Conservation (phyloP, 1,140 invertebrate species). For the Danaus plexippus region DNA sequence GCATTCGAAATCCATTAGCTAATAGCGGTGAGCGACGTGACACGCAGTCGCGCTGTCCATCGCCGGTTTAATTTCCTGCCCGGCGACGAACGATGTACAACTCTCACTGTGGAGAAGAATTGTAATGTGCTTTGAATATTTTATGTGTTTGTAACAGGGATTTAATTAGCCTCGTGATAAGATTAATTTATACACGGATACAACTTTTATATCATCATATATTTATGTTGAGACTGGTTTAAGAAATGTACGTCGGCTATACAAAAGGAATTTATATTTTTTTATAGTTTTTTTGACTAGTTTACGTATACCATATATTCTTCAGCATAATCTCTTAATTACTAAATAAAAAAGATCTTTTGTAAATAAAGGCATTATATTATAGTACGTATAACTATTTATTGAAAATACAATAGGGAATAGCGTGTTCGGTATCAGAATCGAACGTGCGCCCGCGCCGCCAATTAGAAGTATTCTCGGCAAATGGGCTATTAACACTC, state of each 20-base stretch:
- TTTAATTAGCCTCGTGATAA: no score
- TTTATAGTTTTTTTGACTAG: no score
- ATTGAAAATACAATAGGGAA: neutral
- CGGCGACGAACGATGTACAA: constrained; percentile 34
- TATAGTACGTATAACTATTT: constrained; percentile 1
- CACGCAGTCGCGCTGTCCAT: constrained; percentile 28
- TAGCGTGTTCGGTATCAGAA: constrained; percentile 24
- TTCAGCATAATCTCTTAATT: no score
- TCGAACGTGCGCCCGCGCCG: constrained; percentile 32
- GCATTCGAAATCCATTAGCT: constrained; percentile 29
- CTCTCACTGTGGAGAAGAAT: constrained; percentile 25
- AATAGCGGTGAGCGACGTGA: constrained; percentile 34
- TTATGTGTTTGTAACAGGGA: constrained; percentile 6
- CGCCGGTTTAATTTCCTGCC: constrained; percentile 51
- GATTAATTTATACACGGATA: no score
- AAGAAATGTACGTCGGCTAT: no score
- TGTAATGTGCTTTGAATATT: constrained; percentile 8
- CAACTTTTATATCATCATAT: no score
- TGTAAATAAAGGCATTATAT: no score
- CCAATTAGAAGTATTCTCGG: constrained; percentile 54
- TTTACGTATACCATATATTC: no score
- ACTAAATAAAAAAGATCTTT: no score
- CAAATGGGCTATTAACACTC: constrained; percentile 65
- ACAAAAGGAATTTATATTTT: no score
- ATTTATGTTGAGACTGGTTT: no score